phyloP scores from a whole-genome alignment of 2,888 invertebrate species.

The Eremobia ochroleuca region DNA sequence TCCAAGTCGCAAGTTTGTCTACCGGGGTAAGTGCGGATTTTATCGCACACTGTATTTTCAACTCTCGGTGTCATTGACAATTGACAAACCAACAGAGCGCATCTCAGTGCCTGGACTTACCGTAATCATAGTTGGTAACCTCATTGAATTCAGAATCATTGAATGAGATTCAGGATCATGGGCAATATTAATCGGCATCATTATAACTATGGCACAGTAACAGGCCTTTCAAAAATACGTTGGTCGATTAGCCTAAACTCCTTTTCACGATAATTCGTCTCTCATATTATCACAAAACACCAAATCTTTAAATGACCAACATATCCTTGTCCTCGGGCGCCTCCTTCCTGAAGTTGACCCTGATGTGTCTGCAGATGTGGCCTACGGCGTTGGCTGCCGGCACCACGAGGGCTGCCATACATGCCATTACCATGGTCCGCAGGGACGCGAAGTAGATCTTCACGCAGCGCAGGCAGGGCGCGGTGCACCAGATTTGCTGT shows the following conservation, averaged over 20 bases:
- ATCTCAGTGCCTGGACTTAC: not conserved
- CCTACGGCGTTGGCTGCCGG: conserved; percentile 92
- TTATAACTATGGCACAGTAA: not conserved
- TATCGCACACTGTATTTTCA: not conserved
- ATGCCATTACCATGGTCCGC: conserved; percentile 90
- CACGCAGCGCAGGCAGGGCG: conserved; percentile 92
- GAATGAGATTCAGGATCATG: no score
- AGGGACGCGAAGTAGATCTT: conserved; percentile 93
- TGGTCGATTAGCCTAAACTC: not conserved
- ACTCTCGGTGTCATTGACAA: no score
- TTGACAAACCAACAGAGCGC: not conserved
- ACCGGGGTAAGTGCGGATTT: not conserved
- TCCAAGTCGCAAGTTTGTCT: not conserved
- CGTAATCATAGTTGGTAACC: not conserved
- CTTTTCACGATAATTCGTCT: not conserved
- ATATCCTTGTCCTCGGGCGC: conserved; percentile 87
- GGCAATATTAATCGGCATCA: not conserved
- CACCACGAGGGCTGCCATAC: conserved; percentile 92
- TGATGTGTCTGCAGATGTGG: conserved; percentile 91
- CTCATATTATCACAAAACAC: not conserved
- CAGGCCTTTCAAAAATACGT: not conserved
- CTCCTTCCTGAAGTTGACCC: conserved; percentile 90
- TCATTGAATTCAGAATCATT: not conserved
- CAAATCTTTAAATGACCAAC: conserved; percentile 77
- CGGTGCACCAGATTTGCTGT: conserved; percentile 94